These are phyloP conservation scores for Campoplex nolae DNA, from an alignment of 2,888 invertebrate species.

Conservation along the genomic window DNA sequence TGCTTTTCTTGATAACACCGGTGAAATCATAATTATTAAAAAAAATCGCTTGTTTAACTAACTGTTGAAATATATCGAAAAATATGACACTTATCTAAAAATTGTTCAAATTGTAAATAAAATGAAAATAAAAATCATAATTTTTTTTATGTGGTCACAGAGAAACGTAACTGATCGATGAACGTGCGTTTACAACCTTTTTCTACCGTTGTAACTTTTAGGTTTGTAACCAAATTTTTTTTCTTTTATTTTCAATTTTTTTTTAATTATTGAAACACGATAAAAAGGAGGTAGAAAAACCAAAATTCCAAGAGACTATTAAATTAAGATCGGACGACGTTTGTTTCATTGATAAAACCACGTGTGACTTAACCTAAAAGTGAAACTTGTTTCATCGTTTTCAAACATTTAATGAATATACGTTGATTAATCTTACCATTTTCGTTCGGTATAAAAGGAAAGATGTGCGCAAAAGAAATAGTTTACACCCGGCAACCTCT, in stretches of 20 bases:
- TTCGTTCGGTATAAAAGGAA: conserved; percentile 41
- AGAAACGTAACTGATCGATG: too few species aligned
- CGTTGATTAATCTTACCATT: conserved; percentile 77
- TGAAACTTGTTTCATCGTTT: background rate
- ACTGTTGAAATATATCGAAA: background rate
- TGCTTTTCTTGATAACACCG: too few species aligned
- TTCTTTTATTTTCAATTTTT: background rate
- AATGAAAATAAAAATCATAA: background rate
- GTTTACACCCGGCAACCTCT: conserved; percentile 81
- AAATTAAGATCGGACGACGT: background rate
- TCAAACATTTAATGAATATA: background rate
- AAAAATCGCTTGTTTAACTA: too few species aligned
- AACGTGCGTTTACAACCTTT: too few species aligned
- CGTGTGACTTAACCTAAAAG: conserved; percentile 67
- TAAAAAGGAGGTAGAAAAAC: background rate
- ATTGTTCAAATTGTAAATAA: background rate
- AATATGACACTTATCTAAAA: background rate
- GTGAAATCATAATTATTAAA: too few species aligned
- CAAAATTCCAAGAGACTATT: background rate
- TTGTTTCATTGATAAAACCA: conserved; percentile 32
- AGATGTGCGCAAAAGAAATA: conserved; percentile 49
- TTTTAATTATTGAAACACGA: background rate
- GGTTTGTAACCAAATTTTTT: too few species aligned
- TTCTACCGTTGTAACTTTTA: too few species aligned
- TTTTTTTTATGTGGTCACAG: too few species aligned